Conservation (phyloP, 2,888 invertebrate species). For the Parnassius glacialis region DNA sequence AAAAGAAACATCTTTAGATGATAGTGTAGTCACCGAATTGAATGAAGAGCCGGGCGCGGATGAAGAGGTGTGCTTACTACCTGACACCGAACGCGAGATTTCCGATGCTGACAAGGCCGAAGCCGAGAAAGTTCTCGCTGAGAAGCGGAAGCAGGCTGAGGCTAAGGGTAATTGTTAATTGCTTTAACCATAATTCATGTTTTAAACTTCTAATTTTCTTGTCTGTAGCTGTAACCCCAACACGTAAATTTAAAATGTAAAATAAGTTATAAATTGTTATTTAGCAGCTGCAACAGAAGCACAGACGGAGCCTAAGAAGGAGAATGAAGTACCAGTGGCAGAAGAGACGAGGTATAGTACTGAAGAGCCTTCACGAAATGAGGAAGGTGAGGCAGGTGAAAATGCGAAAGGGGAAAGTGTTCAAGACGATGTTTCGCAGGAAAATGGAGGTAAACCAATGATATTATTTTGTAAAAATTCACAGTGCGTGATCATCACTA, state of each 20-base stretch:
- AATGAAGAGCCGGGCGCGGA: conserved; percentile 83
- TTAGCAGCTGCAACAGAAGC: conserved; percentile 15
- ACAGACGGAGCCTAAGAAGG: conserved; percentile 29
- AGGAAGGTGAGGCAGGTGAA: conserved; percentile 4
- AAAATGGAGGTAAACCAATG: conserved; percentile 19
- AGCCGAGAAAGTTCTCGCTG: conserved; percentile 74
- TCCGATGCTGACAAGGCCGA: conserved; percentile 85
- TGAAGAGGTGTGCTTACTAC: conserved; percentile 85
- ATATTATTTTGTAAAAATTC: too few species aligned
- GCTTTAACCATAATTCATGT: too few species aligned
- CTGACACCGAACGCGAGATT: conserved; percentile 84
- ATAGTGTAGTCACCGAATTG: conserved; percentile 50
- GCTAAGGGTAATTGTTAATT: conserved; percentile 31
- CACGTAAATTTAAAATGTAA: too few species aligned
- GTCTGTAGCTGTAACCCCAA: too few species aligned
- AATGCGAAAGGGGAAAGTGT: conserved; percentile 2
- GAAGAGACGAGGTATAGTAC: conserved; percentile 17
- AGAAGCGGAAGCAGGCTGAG: conserved; percentile 66
- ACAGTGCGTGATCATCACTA: too few species aligned
- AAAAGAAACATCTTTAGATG: conserved; percentile 36
- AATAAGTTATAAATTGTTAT: neutral
- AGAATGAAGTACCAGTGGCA: conserved; percentile 19
- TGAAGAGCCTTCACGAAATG: conserved; percentile 18
- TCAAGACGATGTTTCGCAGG: conserved; percentile 14
- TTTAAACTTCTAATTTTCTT: too few species aligned